Conservation (phyloP, 2,888 invertebrate genomes). For the Linnaemya vulpina region DNA sequence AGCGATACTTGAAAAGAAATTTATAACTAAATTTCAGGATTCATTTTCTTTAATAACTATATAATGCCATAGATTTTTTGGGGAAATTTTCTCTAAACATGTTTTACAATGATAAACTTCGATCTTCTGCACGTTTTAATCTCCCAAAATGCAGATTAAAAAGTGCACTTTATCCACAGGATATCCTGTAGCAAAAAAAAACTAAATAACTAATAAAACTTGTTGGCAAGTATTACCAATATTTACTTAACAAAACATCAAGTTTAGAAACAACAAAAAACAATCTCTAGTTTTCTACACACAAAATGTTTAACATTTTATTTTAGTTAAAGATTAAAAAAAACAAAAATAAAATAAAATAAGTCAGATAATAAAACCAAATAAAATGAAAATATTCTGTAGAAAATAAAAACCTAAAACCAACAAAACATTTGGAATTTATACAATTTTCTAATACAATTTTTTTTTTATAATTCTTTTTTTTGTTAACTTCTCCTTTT, state of each 20-base stretch:
- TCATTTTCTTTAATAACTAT: too few species aligned
- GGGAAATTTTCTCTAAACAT: too few species aligned
- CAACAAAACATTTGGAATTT: conserved; percentile 29
- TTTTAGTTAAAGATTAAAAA: conserved; percentile 32
- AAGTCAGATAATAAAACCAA: conserved; percentile 6
- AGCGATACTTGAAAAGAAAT: too few species aligned
- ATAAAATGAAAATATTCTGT: conserved; percentile 27
- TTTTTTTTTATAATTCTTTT: background rate
- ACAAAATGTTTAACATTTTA: conserved; percentile 27
- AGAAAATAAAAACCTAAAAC: conserved; percentile 21
- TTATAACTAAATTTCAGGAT: too few species aligned
- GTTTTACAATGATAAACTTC: too few species aligned
- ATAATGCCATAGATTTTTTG: too few species aligned
- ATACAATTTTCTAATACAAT: conserved; percentile 19
- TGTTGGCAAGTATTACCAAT: background rate
- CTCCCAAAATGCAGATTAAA: too few species aligned
- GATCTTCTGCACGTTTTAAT: too few species aligned
- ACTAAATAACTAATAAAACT: background rate
- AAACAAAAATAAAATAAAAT: too few species aligned
- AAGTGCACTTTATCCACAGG: background rate
- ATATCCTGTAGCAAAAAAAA: background rate
- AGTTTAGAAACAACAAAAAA: conserved; percentile 5
- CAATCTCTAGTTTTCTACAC: background rate
- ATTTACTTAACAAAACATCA: conserved; percentile 23
- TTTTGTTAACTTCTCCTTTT: background rate